Percentiles rank a stretch among this genome's conserved stretches.
These are phyloP conservation scores for Heliocidaris erythrogramma DNA, from an alignment of 35 echinoderm and acorn worm genomes.

Conservation along the genomic window DNA sequence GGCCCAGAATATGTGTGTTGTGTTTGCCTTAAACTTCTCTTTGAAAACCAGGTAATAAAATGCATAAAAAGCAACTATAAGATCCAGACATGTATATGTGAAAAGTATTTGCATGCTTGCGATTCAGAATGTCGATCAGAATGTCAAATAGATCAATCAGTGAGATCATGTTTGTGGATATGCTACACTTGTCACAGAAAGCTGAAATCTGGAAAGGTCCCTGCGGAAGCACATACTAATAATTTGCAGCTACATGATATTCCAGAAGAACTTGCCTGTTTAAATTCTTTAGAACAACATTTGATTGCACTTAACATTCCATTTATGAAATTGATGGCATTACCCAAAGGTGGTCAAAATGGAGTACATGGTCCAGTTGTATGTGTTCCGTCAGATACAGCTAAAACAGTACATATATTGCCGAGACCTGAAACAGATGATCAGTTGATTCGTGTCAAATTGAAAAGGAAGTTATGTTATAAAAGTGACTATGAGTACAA, in stretches of 20 bases:
- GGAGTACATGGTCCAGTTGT: constrained; percentile 67
- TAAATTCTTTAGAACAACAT: constrained; percentile 58
- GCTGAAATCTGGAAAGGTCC: neutral
- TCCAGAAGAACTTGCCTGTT: constrained; percentile 16
- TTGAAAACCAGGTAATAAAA: constrained; percentile 52
- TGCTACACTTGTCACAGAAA: constrained; percentile 65
- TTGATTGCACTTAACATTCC: constrained; percentile 57
- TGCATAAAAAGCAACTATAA: constrained; percentile 46
- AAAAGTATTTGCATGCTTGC: constrained; percentile 50
- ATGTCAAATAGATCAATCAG: constrained; percentile 40
- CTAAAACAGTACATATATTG: constrained; percentile 46
- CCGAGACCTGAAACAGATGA: constrained; percentile 54
- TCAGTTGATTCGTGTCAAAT: constrained; percentile 60
- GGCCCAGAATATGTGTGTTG: constrained; percentile 64
- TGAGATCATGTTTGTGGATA: constrained; percentile 49
- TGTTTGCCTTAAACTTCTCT: constrained; percentile 58
- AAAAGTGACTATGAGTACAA: constrained; percentile 63
- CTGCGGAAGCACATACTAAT: neutral
- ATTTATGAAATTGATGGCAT: constrained; percentile 61
- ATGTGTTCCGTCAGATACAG: constrained; percentile 72
- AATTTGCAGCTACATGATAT: constrained; percentile 14
- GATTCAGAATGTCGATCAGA: constrained; percentile 26
- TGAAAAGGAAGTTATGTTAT: constrained; percentile 21
- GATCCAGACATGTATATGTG: constrained; percentile 22
- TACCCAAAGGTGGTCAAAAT: constrained; percentile 58